Percentiles rank a stretch among this genome's conserved stretches.
Conservation (phyloP, 1,140 invertebrate species). For the Meteorus sp. region DNA sequence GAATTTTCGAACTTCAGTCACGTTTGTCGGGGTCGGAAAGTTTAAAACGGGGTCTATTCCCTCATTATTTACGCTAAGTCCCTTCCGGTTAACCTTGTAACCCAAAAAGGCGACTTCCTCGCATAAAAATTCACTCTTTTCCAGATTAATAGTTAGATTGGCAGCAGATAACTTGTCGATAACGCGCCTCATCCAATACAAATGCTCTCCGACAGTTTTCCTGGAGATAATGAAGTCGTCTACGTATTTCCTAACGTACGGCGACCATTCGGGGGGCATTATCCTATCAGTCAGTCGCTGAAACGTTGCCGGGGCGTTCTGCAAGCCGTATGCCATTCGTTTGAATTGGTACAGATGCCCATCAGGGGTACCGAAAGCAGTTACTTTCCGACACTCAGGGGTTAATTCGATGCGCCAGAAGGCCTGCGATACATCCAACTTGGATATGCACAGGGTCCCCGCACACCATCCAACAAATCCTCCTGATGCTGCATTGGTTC, state of each 20-base stretch:
- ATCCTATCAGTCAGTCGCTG: conserved; percentile 36
- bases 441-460: conserved; percentile 41
- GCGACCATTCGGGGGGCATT: not conserved
- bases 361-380: conserved; percentile 28
- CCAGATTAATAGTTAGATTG: not conserved
- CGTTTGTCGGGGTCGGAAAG: not conserved
- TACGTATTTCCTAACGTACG: conserved; percentile 17
- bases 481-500: conserved; percentile 58
- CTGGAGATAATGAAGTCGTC: conserved; percentile 1
- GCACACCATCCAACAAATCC: conserved; percentile 52
- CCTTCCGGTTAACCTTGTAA: conserved; percentile 14
- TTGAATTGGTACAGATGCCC: conserved; percentile 39
- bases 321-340: conserved; percentile 44
- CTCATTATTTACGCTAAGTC: not conserved
- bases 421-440: conserved; percentile 35
- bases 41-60: conserved; percentile 5
- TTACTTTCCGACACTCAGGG: conserved; percentile 21
- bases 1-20: conserved; percentile 9
- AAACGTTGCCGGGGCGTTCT: conserved; percentile 39
- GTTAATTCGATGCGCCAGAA: conserved; percentile 30
- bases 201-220: not conserved
- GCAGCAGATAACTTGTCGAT: not conserved
- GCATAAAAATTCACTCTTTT: conserved; percentile 25
- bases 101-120: conserved; percentile 18
- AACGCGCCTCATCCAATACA: not conserved